Base-by-base conservation (phyloP, 2,888 invertebrate genomes). In the Globia sparganii region DNA sequence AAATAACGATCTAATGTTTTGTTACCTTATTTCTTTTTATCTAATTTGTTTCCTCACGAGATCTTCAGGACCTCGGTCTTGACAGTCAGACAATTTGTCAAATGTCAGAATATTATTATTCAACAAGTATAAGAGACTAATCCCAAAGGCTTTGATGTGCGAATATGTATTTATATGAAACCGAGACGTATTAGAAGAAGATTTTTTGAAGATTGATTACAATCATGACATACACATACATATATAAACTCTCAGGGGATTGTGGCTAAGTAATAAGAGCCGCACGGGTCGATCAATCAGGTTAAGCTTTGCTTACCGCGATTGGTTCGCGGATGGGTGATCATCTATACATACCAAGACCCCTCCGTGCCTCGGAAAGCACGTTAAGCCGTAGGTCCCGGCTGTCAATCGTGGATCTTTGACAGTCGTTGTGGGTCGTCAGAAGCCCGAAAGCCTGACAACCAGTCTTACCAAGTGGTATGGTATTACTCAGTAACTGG, bases 11-110 rank as follows among this genome's bases (percentile, higher is more conserved):
- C 21, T 43, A 5, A 46, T 46, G 31, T 67, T 25, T 9, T 25
- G 25, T 31, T 6, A 40, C 5, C 3, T 31, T 73, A 53, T 77
- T 64, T 21, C 15, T 53, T 34, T 8, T 6, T 11, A 77, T 53
- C 1, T 79, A 5, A 71, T 79, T 79, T 80, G 25, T 72, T 72
- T 34, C 15, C 4, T 43, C 43, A 53, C 43, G 25, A 43, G n/a
- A 43, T 53, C 49, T 79, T 61, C 28, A 61, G 61, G 34, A 49
- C 28, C 37, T 18, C 11, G 18, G 37, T 25, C 18, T 53, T 70
- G 77, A 79, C 77, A 34, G 80, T 6, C 53, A 71, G 61, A 71
- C 59, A 71, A 67, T 71, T 67, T 67, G 37, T 49, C 62, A 78
- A 70, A 71, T 58, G 73, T 64, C 70, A 59, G 56, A 70, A 67